phyloP scores from a whole-genome alignment of 2,113 vertebrate species.

The Cranoglanis bouderius region DNA sequence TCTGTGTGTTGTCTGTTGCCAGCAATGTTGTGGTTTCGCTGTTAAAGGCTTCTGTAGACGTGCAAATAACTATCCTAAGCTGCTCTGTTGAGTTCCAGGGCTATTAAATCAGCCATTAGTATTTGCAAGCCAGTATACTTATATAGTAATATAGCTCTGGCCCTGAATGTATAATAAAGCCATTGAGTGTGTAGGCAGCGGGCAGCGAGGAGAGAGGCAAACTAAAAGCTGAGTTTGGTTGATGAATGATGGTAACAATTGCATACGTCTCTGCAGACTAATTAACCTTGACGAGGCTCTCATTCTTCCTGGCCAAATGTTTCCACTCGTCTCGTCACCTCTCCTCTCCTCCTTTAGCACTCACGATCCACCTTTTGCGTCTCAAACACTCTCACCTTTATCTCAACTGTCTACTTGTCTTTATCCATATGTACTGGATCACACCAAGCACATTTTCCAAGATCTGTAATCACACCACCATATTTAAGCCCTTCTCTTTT shows the following conservation, averaged over 20 bases:
- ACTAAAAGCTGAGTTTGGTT: constrained; percentile 66
- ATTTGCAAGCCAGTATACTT: constrained; percentile 2
- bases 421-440: not conserved
- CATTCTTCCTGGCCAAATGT: constrained; percentile 71
- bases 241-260: constrained; percentile 72
- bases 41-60: constrained; percentile 19
- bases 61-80: not conserved
- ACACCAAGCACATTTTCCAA: not conserved
- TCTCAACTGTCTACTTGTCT: constrained; percentile 15
- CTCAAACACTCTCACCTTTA: constrained; percentile 18
- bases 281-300: constrained; percentile 80
- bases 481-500: not conserved
- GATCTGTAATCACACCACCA: not conserved
- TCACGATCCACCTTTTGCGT: constrained; percentile 33
- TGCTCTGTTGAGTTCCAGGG: not conserved
- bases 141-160: constrained; percentile 22
- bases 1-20: not conserved
- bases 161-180: constrained; percentile 29
- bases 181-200: constrained; percentile 9
- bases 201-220: not conserved
- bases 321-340: constrained; percentile 56
- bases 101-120: constrained; percentile 10
- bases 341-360: not conserved
- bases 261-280: constrained; percentile 74
- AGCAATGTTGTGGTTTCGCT: constrained; percentile 12